A percentile compares a stretch with the other conserved stretches of the same genome.
phyloP scores from a whole-genome alignment of 2,888 invertebrate species.

The Stenichneumon culpator region DNA sequence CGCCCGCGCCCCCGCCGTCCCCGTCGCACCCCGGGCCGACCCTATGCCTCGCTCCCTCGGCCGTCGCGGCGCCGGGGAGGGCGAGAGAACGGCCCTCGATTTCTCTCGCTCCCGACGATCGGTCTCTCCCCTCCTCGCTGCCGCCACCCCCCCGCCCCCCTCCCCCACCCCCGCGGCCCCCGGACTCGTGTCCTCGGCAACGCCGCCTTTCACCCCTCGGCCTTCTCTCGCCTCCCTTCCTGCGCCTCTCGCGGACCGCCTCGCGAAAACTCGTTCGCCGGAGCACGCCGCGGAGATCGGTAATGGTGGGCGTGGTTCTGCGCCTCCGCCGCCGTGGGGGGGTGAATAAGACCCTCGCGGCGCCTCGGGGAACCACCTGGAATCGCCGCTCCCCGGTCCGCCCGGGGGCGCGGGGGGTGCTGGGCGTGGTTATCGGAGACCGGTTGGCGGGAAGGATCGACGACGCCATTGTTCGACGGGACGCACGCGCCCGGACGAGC shows the following conservation, averaged over 20 bases:
- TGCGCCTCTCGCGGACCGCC: conserved; percentile 52
- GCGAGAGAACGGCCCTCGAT: conserved; percentile 31
- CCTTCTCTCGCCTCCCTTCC: conserved; percentile 32
- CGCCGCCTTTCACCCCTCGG: conserved; percentile 56
- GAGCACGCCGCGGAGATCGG: neutral
- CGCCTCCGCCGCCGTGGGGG: neutral
- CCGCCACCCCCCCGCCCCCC: conserved; percentile 24
- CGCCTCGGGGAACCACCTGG: conserved; percentile 61
- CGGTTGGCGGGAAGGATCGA: conserved; percentile 72
- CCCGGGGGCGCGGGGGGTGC: conserved; percentile 47
- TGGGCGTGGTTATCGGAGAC: conserved; percentile 71
- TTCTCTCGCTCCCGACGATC: conserved; percentile 30
- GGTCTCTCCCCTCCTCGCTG: conserved; percentile 19
- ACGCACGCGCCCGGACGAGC: conserved; percentile 27
- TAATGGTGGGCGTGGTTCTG: conserved; percentile 54
- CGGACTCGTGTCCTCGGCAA: conserved; percentile 57
- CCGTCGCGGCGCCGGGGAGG: conserved; percentile 28
- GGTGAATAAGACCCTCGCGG: conserved; percentile 58
- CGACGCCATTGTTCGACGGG: conserved; percentile 78
- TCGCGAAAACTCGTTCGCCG: conserved; percentile 36
- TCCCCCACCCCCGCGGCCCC: neutral
- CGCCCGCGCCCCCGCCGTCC: conserved; percentile 7
- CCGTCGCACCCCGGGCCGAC: conserved; percentile 6
- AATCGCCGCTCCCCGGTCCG: conserved; percentile 24
- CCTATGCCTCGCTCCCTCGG: conserved; percentile 40